Conservation (phyloP, 2,888 invertebrate genomes). For the Lucinisca nassula region DNA sequence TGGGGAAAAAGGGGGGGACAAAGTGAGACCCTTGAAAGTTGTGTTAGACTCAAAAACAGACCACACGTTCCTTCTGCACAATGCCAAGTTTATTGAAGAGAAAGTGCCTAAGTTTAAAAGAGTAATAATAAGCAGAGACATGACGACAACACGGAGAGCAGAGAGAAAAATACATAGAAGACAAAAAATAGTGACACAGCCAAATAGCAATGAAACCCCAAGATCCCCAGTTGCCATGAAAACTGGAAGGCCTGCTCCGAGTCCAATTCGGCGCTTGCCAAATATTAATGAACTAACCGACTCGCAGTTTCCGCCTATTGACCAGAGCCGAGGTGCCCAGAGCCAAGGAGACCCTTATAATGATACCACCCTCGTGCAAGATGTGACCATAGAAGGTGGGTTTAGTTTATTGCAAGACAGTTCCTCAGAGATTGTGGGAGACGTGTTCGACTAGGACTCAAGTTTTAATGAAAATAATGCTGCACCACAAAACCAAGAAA, state of each 20-base stretch:
- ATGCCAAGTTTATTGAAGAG: neutral
- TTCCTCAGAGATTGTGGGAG: neutral
- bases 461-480: neutral
- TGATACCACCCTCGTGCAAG: neutral
- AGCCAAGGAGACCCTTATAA: neutral
- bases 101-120: neutral
- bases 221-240: constrained; percentile 4
- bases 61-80: neutral
- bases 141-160: neutral
- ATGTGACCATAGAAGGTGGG: neutral
- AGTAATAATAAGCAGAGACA: neutral
- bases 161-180: neutral
- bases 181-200: too few relatives aligned
- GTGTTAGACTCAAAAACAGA: neutral
- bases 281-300: neutral
- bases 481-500: too few relatives aligned
- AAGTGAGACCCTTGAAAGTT: neutral
- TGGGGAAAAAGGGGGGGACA: neutral
- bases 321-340: neutral
- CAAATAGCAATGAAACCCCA: too few relatives aligned
- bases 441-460: neutral
- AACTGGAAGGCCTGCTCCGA: neutral
- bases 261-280: neutral
- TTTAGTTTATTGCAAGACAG: too few relatives aligned
- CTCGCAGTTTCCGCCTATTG: neutral